phyloP scores from a whole-genome alignment of 2,888 invertebrate species.

The Andrena trimmerana region DNA sequence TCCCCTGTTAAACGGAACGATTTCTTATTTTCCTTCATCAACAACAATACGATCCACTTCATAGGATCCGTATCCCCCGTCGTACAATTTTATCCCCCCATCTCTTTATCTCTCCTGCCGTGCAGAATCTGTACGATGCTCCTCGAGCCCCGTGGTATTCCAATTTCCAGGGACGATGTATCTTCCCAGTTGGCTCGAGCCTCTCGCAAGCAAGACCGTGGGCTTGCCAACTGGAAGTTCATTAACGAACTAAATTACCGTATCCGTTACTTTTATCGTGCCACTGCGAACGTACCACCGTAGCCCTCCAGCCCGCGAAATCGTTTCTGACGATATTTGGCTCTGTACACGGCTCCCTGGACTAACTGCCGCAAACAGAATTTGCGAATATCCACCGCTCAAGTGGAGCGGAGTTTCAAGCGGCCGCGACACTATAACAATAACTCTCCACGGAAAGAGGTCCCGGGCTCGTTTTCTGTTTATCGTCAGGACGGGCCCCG shows the following conservation, averaged over 20 bases:
- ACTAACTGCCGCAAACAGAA: slow-evolving; percentile 64
- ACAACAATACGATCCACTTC: slow-evolving; percentile 40
- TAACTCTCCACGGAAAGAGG: slow-evolving; percentile 24
- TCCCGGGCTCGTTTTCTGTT: slow-evolving; percentile 16
- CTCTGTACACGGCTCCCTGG: slow-evolving; percentile 53
- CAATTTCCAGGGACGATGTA: slow-evolving; percentile 78
- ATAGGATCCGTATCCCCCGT: slow-evolving; percentile 21
- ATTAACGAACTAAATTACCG: slow-evolving; percentile 81
- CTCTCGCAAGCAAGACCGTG: slow-evolving; percentile 64
- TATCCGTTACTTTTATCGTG: slow-evolving; percentile 80
- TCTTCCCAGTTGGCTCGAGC: slow-evolving; percentile 77
- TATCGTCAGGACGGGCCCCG: not conserved
- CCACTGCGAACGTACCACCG: slow-evolving; percentile 66
- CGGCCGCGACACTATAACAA: slow-evolving; percentile 31
- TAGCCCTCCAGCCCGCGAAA: slow-evolving; percentile 59
- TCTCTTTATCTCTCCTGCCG: slow-evolving; percentile 61
- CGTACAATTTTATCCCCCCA: slow-evolving; percentile 58
- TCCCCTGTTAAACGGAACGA: slow-evolving; percentile 22
- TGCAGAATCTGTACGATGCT: slow-evolving; percentile 60
- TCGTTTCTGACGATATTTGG: slow-evolving; percentile 74
- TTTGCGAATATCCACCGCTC: slow-evolving; percentile 47
- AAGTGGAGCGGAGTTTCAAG: slow-evolving; percentile 25
- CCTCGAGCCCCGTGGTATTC: slow-evolving; percentile 70
- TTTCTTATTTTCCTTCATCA: slow-evolving; percentile 33
- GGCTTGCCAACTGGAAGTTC: slow-evolving; percentile 80